Evolutionary conservation across 1,140 invertebrate genomes (phyloP), one percentile per base, ranked within the genome.

Genomic region (Drosophila jambulina): DNA sequence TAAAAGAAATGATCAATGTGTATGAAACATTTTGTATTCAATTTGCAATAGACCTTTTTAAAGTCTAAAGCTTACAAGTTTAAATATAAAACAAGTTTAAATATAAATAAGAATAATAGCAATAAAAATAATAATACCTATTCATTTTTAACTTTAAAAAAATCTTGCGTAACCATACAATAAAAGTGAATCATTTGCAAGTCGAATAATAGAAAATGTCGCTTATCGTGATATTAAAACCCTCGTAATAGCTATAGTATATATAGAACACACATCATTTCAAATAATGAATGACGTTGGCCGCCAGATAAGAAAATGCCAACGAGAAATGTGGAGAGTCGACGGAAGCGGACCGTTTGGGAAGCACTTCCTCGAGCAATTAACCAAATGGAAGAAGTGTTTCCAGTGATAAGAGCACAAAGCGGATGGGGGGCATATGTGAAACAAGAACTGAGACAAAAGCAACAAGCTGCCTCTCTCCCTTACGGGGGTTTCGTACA

Each of bases 341-440:
- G n/a, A 45, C 19, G 13, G 17, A 21, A 19, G 21, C 21, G 36
- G 40, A 46, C 6, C n/a, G 19, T 34, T 58, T 72, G 43, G 19
- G 49, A 43, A 71, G 61, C 60, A 91, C 77, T 88, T 90, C 85
- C 84, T 85, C 54, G 75, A 80, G 78, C 68, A 90, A 90, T 90
- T 90, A 91, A 71, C 74, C 72, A 81, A 88, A 81, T 80, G 82
- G 64, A 60, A 51, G 63, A 78, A 71, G 57, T 78, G 77, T 65
- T 48, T 56, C 29, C 0, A 56, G 53, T 62, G 77, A 81, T 85
- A 90, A 90, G 54, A 70, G 13, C 25, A 48, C 27, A 8, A 32
- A 15, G 34, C 49, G 48, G 19, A n/a, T 21, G 19, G 19, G 25
- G 45, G 46, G 23, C 1, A n/a, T 8, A 59, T 40, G 49, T 65